Percentiles rank a stretch among this genome's conserved stretches.
Conservation (phyloP, 2,797 vertebrate species). For the Sebastes oblongus region DNA sequence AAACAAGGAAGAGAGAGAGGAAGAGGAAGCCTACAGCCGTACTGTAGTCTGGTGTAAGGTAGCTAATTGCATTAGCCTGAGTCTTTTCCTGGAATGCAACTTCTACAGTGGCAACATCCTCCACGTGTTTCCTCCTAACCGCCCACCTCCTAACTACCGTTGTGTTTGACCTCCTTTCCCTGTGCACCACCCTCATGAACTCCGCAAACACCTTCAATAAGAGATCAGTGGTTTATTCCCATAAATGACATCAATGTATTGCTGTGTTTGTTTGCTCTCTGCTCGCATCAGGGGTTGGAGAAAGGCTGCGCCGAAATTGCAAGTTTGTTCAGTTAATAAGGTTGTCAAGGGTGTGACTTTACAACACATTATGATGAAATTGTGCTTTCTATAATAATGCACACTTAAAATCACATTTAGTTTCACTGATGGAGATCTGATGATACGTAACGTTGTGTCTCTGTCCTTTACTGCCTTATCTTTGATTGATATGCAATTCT, state of each 20-base stretch:
- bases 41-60: neutral
- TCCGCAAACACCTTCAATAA: neutral
- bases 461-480: neutral
- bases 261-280: neutral
- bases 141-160: neutral
- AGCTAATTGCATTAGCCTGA: conserved; percentile 21
- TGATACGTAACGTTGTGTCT: neutral
- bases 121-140: conserved; percentile 46
- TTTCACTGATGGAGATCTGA: neutral
- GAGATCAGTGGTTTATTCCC: neutral
- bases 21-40: neutral
- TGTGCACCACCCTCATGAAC: neutral
- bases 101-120: conserved; percentile 54
- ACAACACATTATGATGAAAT: neutral
- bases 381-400: neutral
- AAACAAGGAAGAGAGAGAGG: neutral
- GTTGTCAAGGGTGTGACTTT: neutral
- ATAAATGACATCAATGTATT: neutral
- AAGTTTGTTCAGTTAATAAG: neutral
- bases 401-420: neutral
- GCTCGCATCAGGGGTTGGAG: neutral
- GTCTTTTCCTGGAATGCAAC: conserved; percentile 61
- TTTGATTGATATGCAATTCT: neutral
- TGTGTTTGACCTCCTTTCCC: conserved; percentile 5
- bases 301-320: neutral